phyloP scores from a whole-genome alignment of 2,888 invertebrate genomes.

The Matsumyia berberina region DNA sequence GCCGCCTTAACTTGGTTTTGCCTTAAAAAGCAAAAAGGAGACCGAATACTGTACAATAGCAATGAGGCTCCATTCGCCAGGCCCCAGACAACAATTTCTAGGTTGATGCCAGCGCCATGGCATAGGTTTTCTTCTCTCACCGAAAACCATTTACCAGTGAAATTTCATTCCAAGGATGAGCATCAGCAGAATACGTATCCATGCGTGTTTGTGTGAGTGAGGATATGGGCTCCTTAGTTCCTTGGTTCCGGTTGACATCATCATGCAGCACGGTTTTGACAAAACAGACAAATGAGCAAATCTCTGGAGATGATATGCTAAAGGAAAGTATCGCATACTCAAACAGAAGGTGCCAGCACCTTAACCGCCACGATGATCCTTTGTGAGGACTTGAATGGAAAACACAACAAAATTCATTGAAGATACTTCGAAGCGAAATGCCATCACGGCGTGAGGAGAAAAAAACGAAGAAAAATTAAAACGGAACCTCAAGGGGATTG shows the following conservation, averaged over 20 bases:
- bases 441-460: neutral
- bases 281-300: constrained; percentile 69
- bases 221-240: constrained; percentile 29
- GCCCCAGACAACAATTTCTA: constrained; percentile 50
- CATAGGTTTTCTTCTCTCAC: constrained; percentile 14
- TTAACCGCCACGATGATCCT: constrained; percentile 43
- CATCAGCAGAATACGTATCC: constrained; percentile 23
- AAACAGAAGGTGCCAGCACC: constrained; percentile 1
- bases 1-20: constrained; percentile 51
- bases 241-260: constrained; percentile 55
- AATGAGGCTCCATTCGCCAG: constrained; percentile 33
- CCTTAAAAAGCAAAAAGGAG: constrained; percentile 13
- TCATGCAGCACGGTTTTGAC: constrained; percentile 57
- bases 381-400: constrained; percentile 32
- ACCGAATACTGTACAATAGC: constrained; percentile 22
- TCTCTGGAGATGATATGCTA: constrained; percentile 43
- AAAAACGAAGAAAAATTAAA: constrained; percentile 27
- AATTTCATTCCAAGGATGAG: constrained; percentile 51
- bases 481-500: constrained; percentile 47
- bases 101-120: constrained; percentile 64
- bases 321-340: constrained; percentile 20
- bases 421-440: neutral
- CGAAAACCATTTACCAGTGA: constrained; percentile 50
- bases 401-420: constrained; percentile 34
- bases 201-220: neutral